Conservation (phyloP, 1,140 invertebrate genomes). For the Drosophila punjabiensis region DNA sequence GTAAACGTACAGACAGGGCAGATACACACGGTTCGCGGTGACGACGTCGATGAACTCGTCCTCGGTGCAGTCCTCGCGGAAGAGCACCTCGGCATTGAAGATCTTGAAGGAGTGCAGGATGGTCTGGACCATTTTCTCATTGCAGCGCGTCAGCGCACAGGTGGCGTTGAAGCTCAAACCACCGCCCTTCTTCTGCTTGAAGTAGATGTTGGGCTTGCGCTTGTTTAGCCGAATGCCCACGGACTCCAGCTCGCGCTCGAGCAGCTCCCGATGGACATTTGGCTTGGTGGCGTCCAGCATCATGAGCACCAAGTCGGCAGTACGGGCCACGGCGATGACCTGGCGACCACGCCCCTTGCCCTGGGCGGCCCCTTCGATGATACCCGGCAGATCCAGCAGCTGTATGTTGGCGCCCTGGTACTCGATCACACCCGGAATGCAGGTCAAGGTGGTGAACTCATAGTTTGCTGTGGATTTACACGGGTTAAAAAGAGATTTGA, state of each 20-base stretch:
- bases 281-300: conserved; percentile 99
- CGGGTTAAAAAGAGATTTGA: background rate
- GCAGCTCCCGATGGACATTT: conserved; percentile 95
- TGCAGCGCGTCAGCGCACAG: conserved; percentile 95
- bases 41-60: conserved; percentile 99
- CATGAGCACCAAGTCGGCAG: conserved; percentile 98
- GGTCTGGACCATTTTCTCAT: conserved; percentile 99
- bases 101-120: conserved; percentile 99
- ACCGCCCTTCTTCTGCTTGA: conserved; percentile 99
- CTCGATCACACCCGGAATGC: conserved; percentile 99
- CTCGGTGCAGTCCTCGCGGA: conserved; percentile 97
- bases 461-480: conserved; percentile 90
- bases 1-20: conserved; percentile 99
- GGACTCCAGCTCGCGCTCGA: conserved; percentile 97
- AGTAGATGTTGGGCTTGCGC: conserved; percentile 98
- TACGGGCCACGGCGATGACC: conserved; percentile 98
- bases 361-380: conserved; percentile 97
- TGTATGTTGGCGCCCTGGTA: conserved; percentile 99
- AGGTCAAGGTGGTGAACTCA: conserved; percentile 99
- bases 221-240: conserved; percentile 98
- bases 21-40: conserved; percentile 97
- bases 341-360: conserved; percentile 95
- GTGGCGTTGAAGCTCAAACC: conserved; percentile 99
- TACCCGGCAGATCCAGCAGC: conserved; percentile 97
- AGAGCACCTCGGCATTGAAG: conserved; percentile 99